Conservation (phyloP, 2,797 vertebrate species). For the Megaceryle alcyon region DNA sequence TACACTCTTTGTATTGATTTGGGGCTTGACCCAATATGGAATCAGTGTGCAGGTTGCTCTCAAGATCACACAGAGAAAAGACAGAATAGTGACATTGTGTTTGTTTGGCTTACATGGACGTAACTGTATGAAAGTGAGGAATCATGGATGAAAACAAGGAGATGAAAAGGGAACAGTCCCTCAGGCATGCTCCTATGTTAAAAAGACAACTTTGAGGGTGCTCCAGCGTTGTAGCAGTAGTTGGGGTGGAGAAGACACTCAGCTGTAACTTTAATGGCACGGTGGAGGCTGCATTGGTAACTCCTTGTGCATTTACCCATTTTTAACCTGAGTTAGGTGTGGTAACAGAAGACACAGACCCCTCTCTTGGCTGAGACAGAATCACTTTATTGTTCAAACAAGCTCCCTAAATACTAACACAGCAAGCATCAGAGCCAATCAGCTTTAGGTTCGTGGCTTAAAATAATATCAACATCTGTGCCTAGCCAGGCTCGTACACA, state of each 20-base stretch:
- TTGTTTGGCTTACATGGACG: background rate
- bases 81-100: background rate
- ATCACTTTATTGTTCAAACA: too few relatives aligned
- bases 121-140: background rate
- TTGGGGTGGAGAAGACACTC: background rate
- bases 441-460: too few relatives aligned
- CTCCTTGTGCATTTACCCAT: background rate
- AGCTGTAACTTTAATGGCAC: background rate
- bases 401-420: too few relatives aligned
- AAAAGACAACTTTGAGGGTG: background rate
- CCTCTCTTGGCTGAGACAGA: too few relatives aligned
- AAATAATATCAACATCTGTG: too few relatives aligned
- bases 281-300: background rate
- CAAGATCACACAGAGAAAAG: background rate
- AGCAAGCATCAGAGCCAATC: too few relatives aligned
- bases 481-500: too few relatives aligned
- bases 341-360: too few relatives aligned
- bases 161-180: background rate
- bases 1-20: background rate
- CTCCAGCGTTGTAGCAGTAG: background rate
- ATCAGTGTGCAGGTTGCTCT: background rate
- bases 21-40: background rate
- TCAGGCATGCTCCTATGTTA: background rate
- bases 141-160: background rate
- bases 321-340: background rate